A percentile compares a stretch with the other conserved stretches of the same genome.
These are phyloP conservation scores for Molossus molossus DNA, from an alignment of 2,797 vertebrate species.

Conservation along the genomic window DNA sequence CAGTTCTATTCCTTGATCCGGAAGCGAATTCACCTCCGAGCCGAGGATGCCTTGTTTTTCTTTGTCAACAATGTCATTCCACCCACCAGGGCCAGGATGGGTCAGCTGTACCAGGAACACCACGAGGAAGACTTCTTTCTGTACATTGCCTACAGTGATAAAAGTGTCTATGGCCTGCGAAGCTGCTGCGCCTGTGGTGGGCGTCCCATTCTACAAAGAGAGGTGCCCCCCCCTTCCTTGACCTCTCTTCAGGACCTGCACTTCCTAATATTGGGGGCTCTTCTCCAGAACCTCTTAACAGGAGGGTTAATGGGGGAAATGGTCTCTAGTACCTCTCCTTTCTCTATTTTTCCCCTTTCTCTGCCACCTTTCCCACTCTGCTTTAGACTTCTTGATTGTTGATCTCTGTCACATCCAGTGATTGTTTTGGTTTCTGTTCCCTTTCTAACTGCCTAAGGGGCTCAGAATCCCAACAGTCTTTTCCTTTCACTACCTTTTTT, in stretches of 20 bases:
- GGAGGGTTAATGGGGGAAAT: neutral
- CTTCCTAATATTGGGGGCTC: conserved; percentile 75
- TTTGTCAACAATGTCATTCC: conserved; percentile 99
- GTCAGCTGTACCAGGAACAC: conserved; percentile 98
- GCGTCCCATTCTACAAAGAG: conserved; percentile 70
- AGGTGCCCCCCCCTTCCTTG: conserved; percentile 64
- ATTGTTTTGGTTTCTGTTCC: conserved; percentile 80
- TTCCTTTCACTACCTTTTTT: conserved; percentile 73
- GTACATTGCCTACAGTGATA: conserved; percentile 98
- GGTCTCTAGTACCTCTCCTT: conserved; percentile 36
- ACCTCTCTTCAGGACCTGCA: conserved; percentile 77
- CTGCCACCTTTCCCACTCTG: neutral
- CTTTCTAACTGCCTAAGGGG: conserved; percentile 62
- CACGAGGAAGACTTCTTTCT: conserved; percentile 98
- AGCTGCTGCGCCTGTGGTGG: conserved; percentile 68
- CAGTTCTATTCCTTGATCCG: conserved; percentile 98
- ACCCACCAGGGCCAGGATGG: conserved; percentile 97
- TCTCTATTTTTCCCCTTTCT: neutral
- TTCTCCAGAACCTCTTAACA: conserved; percentile 7
- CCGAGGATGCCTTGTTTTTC: conserved; percentile 97
- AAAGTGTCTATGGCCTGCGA: conserved; percentile 95
- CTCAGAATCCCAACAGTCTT: conserved; percentile 59
- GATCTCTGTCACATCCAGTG: conserved; percentile 63
- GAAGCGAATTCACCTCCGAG: conserved; percentile 96
- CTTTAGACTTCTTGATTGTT: conserved; percentile 74